A percentile compares a stretch with the other conserved stretches of the same genome.
These are phyloP conservation scores for Octodon degus DNA, from an alignment of 2,113 vertebrate genomes.

Conservation along the genomic window DNA sequence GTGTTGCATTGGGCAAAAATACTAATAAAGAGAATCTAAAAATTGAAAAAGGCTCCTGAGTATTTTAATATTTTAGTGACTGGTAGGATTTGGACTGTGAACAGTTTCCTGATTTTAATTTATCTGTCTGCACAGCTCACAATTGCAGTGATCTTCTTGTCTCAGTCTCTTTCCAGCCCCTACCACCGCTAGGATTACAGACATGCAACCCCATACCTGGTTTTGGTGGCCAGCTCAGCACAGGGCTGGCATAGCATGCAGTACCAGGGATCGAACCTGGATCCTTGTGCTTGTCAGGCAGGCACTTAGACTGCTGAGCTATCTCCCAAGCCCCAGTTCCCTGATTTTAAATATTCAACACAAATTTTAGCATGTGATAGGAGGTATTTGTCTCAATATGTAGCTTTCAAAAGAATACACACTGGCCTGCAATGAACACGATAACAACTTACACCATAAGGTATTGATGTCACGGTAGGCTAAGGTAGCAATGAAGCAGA, in stretches of 20 bases:
- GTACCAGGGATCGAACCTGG: no score
- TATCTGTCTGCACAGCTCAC: no score
- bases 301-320: no score
- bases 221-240: no score
- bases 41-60: constrained; percentile 11
- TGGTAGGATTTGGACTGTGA: constrained; percentile 16
- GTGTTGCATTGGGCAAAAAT: constrained; percentile 62
- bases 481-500: not conserved
- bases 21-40: constrained; percentile 1
- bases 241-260: no score
- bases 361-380: constrained; percentile 34
- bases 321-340: not conserved
- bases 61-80: constrained; percentile 7
- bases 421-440: not conserved
- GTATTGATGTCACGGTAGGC: not conserved
- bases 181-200: no score
- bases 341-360: constrained; percentile 55
- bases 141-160: no score
- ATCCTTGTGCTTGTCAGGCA: no score
- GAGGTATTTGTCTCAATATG: constrained; percentile 10
- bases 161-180: no score
- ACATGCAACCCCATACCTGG: no score
- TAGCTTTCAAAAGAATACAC: constrained; percentile 25
- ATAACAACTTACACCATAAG: not conserved
- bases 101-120: constrained; percentile 45